Evolutionary conservation across 2,888 invertebrate species (phyloP), one percentile per base, ranked within the genome.

Genomic region (Patella caerulea): DNA sequence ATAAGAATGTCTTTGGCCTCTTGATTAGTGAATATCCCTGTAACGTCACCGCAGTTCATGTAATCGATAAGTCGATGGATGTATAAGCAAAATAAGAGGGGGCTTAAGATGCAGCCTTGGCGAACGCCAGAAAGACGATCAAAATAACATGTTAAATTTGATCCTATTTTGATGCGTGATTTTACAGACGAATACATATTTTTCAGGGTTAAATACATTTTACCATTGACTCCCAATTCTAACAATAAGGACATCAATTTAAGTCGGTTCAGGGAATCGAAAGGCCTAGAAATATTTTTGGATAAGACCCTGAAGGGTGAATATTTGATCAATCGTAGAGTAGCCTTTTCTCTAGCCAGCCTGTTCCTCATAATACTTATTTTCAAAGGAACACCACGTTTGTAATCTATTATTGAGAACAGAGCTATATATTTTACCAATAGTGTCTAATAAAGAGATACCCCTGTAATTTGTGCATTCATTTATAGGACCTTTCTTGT

Each of bases 341-440:
- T 59, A 59, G n/a, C 59, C 29, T 29, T 29, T 29, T 29, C 59
- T 59, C n/a, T 59, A 59, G 17, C 59, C 15, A n/a, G 59, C 15
- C 59, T 59, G 59, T 59, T 14, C 59, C 59, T 59, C 59, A n/a
- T 59, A 9, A 59, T 59, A 59, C n/a, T 59, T 59, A n/a, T n/a
- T n/a, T n/a, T 59, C 11, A n/a, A 59, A n/a, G 17, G 74, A 70
- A n/a, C 19, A 55, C 73, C 73, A 79, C 5, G 3, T 17, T 15
- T 52, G 17, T 29, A 79, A 52, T 71, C 77, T 70, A 59, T 74
- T 74, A 75, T 79, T 79, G 65, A 77, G 45, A 17, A 77, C 69
- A 14, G 72, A n/a, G 15, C 74, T 79, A 77, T 77, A 79, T 14
- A 79, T 52, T 70, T 79, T 77, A 15, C 74, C 77, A 19, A 78